phyloP scores from a whole-genome alignment of 2,797 vertebrate genomes.

The Champsocephalus esox region DNA sequence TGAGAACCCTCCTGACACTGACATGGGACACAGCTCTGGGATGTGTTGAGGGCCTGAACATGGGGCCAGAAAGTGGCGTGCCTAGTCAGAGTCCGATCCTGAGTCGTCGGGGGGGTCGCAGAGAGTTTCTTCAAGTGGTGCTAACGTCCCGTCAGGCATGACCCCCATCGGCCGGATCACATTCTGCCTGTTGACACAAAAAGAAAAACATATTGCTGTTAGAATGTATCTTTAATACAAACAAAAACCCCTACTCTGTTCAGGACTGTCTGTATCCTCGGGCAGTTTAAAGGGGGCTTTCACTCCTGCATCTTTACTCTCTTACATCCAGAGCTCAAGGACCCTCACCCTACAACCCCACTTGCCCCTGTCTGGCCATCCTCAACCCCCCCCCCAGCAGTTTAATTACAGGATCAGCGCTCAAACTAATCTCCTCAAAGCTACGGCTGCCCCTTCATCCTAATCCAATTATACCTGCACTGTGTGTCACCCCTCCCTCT shows the following conservation, averaged over 20 bases:
- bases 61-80: slow-evolving; percentile 27
- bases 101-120: slow-evolving; percentile 84
- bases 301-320: slow-evolving; percentile 74
- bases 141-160: slow-evolving; percentile 92
- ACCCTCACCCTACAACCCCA: slow-evolving; percentile 70
- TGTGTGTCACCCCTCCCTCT: slow-evolving; percentile 86
- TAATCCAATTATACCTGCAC: slow-evolving; percentile 99
- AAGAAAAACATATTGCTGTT: slow-evolving; percentile 5
- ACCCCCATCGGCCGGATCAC: slow-evolving; percentile 97
- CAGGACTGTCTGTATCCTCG: slow-evolving; percentile 56
- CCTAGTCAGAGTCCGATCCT: slow-evolving; percentile 92
- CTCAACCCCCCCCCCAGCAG: slow-evolving; percentile 74
- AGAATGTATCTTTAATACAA: too few relatives aligned
- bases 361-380: slow-evolving; percentile 66
- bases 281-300: slow-evolving; percentile 61
- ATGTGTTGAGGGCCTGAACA: slow-evolving; percentile 59
- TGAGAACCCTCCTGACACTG: background rate
- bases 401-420: slow-evolving; percentile 99
- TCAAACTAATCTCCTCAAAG: slow-evolving; percentile 98
- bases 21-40: slow-evolving; percentile 56
- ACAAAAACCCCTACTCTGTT: slow-evolving; percentile 17
- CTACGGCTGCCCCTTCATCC: slow-evolving; percentile 87
- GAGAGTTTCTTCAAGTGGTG: slow-evolving; percentile 92
- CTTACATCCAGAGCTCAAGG: slow-evolving; percentile 75
- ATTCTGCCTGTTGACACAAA: slow-evolving; percentile 89